A percentile compares a stretch with the other conserved stretches of the same genome.
These are phyloP conservation scores for Platycheirus albimanus DNA, from an alignment of 2,888 invertebrate genomes.

Conservation along the genomic window DNA sequence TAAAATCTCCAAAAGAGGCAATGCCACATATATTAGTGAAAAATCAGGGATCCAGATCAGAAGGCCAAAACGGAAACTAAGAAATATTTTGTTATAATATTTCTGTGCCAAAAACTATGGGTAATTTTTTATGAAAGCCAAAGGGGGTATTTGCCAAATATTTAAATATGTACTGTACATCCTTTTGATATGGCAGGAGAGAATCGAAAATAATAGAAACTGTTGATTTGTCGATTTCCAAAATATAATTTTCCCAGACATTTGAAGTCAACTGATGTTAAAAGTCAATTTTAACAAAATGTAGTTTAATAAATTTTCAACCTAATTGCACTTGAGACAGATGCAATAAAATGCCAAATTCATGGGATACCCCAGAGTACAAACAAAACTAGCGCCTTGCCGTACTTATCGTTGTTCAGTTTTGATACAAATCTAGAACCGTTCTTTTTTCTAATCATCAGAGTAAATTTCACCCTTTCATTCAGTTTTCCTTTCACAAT, in stretches of 20 bases:
- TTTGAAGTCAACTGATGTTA: background rate
- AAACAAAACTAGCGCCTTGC: background rate
- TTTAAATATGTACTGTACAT: too few species aligned
- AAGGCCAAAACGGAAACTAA: too few species aligned
- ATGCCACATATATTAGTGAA: too few species aligned
- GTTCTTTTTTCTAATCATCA: background rate
- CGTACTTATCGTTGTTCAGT: background rate
- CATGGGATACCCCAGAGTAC: background rate
- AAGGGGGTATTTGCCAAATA: too few species aligned
- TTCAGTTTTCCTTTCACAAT: conserved; percentile 27
- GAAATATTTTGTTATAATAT: too few species aligned
- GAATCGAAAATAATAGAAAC: too few species aligned
- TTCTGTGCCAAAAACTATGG: too few species aligned
- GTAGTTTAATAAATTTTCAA: background rate
- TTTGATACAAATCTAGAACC: conserved; percentile 14
- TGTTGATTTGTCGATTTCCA: too few species aligned
- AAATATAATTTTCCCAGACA: background rate
- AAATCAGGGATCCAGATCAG: too few species aligned
- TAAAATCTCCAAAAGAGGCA: too few species aligned
- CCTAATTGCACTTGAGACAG: conserved; percentile 14
- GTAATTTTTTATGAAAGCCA: too few species aligned
- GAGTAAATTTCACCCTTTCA: conserved; percentile 40
- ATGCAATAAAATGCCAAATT: conserved; percentile 11
- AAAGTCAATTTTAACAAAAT: background rate
- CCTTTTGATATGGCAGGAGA: too few species aligned